Evolutionary conservation across 2,888 invertebrate species (phyloP).

Genomic region (Ophion costatus): DNA sequence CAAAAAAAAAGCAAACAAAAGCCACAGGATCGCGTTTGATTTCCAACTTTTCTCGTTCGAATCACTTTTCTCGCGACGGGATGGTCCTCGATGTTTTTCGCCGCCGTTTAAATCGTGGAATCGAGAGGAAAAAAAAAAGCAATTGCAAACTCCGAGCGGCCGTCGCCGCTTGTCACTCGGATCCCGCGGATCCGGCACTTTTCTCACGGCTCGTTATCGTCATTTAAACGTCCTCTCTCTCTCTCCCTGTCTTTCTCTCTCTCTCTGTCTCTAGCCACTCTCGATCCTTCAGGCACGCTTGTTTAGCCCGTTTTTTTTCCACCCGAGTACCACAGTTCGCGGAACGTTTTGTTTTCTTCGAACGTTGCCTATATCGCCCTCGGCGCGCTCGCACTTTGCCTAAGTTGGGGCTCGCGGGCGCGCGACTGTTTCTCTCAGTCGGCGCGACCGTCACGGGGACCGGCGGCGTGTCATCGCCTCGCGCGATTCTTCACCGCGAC

Average conservation of each 20-base stretch:
- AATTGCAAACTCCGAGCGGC: constrained; percentile 22
- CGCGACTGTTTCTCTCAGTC: constrained; percentile 55
- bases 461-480: constrained; percentile 74
- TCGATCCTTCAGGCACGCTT: constrained; percentile 28
- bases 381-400: constrained; percentile 4
- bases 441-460: constrained; percentile 59
- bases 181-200: constrained; percentile 54
- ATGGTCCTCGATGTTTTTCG: neutral
- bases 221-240: constrained; percentile 53
- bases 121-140: neutral
- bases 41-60: no score
- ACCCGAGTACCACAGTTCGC: constrained; percentile 45
- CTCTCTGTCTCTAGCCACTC: neutral
- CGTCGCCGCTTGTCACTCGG: constrained; percentile 59
- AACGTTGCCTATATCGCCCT: constrained; percentile 35
- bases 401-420: constrained; percentile 41
- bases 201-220: constrained; percentile 60
- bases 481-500: neutral
- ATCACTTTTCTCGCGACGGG: neutral
- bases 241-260: constrained; percentile 5
- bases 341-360: constrained; percentile 34
- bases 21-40: no score
- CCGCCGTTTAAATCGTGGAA: neutral
- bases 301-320: constrained; percentile 20
- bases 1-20: no score